A percentile compares a stretch with the other conserved stretches of the same genome.
Conservation (phyloP, 2,797 vertebrate species). For the Lacerta agilis region DNA sequence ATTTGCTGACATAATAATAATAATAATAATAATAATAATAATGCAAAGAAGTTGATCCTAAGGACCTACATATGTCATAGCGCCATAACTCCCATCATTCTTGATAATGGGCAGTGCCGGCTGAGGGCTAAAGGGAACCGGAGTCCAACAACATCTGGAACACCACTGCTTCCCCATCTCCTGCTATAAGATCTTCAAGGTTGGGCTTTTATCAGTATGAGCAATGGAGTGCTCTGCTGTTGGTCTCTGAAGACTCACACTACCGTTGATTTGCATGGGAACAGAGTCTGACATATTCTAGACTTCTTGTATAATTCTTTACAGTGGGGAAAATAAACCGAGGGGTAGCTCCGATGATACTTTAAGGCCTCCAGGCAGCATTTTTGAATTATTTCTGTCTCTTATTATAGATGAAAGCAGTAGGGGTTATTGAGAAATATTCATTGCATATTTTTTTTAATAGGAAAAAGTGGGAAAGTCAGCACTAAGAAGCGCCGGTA, state of each 20-base stretch:
- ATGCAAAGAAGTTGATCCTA: no score
- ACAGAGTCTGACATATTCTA: background rate
- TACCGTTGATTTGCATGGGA: background rate
- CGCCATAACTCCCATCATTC: no score
- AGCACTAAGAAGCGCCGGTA: constrained; percentile 44
- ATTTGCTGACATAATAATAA: no score
- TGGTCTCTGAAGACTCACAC: background rate
- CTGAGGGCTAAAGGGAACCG: background rate
- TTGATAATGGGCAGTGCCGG: background rate
- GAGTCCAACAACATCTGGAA: background rate
- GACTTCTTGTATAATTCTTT: background rate
- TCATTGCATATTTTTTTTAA: constrained; percentile 45
- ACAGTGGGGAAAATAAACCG: background rate
- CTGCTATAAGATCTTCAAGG: background rate
- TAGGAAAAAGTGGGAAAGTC: constrained; percentile 15
- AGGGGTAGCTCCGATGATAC: background rate
- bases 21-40: no score
- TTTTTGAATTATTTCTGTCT: constrained; percentile 41
- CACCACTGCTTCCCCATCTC: background rate
- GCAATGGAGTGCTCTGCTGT: background rate
- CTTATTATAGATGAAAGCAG: constrained; percentile 20
- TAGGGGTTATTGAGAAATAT: constrained; percentile 47
- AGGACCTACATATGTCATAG: no score
- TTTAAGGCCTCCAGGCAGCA: constrained; percentile 8
- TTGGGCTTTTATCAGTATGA: background rate